These are phyloP conservation scores for Pyrrhia umbra DNA, from an alignment of 2,888 invertebrate species.

Conservation along the genomic window DNA sequence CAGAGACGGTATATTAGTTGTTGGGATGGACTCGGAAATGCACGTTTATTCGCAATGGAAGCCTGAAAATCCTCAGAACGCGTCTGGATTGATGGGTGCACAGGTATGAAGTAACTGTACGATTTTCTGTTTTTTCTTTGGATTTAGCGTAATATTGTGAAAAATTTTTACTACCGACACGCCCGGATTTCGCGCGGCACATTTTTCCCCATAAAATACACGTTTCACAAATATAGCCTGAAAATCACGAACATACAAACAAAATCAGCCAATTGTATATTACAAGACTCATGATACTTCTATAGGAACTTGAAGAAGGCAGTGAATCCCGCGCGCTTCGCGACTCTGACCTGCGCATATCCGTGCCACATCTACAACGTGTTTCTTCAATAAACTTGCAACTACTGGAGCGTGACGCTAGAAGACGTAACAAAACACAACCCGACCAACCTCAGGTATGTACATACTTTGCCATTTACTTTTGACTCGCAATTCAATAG, in stretches of 20 bases:
- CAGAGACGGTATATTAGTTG: slow-evolving; percentile 98
- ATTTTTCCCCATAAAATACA: no score
- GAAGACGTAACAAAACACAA: slow-evolving; percentile 90
- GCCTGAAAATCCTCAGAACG: slow-evolving; percentile 89
- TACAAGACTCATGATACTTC: background rate
- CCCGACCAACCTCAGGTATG: slow-evolving; percentile 86
- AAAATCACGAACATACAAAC: no score
- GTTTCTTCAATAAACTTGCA: slow-evolving; percentile 96
- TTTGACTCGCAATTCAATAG: no score
- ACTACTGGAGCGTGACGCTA: slow-evolving; percentile 93
- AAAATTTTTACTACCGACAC: no score
- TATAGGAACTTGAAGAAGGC: slow-evolving; percentile 92
- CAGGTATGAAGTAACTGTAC: slow-evolving; percentile 72
- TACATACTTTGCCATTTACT: no score
- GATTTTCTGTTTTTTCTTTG: no score
- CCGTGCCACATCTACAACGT: slow-evolving; percentile 95
- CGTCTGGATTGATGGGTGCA: slow-evolving; percentile 71
- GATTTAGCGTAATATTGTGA: no score
- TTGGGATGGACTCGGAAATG: slow-evolving; percentile 99
- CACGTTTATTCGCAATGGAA: slow-evolving; percentile 99
- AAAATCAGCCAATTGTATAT: no score
- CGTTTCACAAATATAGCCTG: no score
- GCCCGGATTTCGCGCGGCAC: no score
- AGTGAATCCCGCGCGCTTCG: slow-evolving; percentile 93
- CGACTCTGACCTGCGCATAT: slow-evolving; percentile 92